Conservation (phyloP, 2,888 invertebrate species). For the Vannuccia rotundouncinata region DNA sequence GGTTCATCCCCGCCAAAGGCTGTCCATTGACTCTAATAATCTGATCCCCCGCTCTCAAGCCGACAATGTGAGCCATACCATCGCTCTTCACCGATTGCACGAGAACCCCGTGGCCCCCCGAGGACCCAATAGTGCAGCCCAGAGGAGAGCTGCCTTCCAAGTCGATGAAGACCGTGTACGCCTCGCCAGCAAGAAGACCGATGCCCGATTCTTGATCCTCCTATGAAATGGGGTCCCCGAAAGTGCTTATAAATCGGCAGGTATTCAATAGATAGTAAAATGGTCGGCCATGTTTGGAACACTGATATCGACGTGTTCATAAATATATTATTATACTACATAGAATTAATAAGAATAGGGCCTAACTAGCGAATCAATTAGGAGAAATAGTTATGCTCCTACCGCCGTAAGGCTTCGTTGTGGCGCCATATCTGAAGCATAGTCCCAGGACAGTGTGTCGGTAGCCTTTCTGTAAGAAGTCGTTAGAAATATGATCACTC, state of each 20-base stretch:
- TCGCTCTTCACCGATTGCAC: neutral
- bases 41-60: slow-evolving; percentile 85
- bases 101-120: neutral
- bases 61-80: slow-evolving; percentile 72
- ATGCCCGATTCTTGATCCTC: too few species aligned
- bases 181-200: neutral
- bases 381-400: too few species aligned
- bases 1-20: neutral
- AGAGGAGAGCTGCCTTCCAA: neutral
- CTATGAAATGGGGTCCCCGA: too few species aligned
- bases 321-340: too few species aligned
- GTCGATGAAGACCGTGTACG: neutral
- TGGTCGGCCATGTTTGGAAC: too few species aligned
- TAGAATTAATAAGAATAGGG: too few species aligned
- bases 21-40: slow-evolving; percentile 77
- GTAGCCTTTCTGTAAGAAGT: neutral
- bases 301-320: too few species aligned
- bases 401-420: neutral
- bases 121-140: neutral
- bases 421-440: neutral
- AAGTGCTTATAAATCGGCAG: too few species aligned
- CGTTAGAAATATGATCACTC: too few species aligned
- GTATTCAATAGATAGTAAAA: too few species aligned
- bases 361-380: too few species aligned
- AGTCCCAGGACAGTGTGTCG: neutral